These are phyloP conservation scores for Microcebus griseorufus DNA, from an alignment of 2,113 vertebrate species.

Conservation along the genomic window DNA sequence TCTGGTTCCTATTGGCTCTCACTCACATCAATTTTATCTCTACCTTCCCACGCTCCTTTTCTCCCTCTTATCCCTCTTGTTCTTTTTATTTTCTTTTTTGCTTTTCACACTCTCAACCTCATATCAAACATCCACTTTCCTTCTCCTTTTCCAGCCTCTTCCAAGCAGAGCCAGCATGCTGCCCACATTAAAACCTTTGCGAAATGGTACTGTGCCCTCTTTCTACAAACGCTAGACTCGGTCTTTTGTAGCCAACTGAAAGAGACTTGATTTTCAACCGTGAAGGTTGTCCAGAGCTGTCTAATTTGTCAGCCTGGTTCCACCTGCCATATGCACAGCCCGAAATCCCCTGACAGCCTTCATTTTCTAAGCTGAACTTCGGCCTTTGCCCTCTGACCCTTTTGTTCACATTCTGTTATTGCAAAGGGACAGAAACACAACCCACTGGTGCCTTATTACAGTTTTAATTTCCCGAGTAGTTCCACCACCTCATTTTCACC, in stretches of 20 bases:
- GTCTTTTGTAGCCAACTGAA: not conserved
- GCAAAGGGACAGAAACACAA: conserved; percentile 56
- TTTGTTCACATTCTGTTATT: conserved; percentile 61
- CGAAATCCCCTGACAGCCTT: conserved; percentile 47
- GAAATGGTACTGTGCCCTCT: not conserved
- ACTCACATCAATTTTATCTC: not conserved
- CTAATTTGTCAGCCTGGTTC: conserved; percentile 64
- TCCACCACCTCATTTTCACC: conserved; percentile 9
- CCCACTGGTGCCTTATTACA: conserved; percentile 53
- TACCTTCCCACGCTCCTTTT: not conserved
- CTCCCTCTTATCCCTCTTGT: not conserved
- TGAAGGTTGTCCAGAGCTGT: conserved; percentile 49
- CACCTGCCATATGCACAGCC: conserved; percentile 59
- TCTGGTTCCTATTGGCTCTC: not conserved
- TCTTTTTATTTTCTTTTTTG: not conserved
- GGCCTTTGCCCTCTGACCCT: conserved; percentile 59
- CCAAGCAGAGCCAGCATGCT: not conserved
- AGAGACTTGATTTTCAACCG: conserved; percentile 45
- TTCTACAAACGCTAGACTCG: not conserved
- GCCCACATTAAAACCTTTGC: not conserved
- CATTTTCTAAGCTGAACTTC: conserved; percentile 64
- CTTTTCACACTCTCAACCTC: not conserved
- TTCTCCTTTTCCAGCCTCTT: not conserved
- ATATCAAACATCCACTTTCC: not conserved
- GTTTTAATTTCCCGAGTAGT: conserved; percentile 54